phyloP scores from a whole-genome alignment of 2,113 vertebrate species.

The Antennarius striatus region DNA sequence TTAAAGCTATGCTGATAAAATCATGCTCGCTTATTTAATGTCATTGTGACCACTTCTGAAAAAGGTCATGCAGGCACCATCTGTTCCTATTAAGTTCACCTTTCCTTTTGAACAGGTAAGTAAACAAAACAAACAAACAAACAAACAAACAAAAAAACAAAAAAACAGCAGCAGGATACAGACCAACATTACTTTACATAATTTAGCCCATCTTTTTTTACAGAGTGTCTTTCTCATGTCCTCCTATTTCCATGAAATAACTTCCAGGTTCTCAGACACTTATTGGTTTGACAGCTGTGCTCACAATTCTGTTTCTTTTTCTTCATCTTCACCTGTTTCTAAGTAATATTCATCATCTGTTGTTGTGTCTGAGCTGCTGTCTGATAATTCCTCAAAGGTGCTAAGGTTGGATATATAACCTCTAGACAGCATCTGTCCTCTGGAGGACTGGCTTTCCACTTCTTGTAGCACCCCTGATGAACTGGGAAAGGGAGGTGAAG shows the following conservation, averaged over 20 bases:
- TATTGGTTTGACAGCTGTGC: not conserved
- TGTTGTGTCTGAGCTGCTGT: conserved; percentile 86
- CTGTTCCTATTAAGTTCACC: not conserved
- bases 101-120: conserved; percentile 4
- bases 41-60: conserved; percentile 11
- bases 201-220: not conserved
- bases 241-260: not conserved
- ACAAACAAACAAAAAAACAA: not conserved
- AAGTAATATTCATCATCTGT: conserved; percentile 96
- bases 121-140: not conserved
- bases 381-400: conserved; percentile 82
- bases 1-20: conserved; percentile 6
- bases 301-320: conserved; percentile 80
- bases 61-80: conserved; percentile 32
- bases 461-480: conserved; percentile 65
- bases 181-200: not conserved
- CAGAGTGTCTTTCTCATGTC: not conserved
- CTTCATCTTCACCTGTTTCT: conserved; percentile 64
- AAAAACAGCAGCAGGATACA: not conserved
- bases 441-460: conserved; percentile 67
- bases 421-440: conserved; percentile 62
- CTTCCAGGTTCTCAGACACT: conserved; percentile 3
- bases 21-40: conserved; percentile 14
- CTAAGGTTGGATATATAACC: conserved; percentile 63
- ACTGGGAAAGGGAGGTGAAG: conserved; percentile 53